Evolutionary conservation across 1,140 invertebrate genomes (phyloP), one percentile per base, ranked within the genome.

Genomic region (Anastrepha obliqua): DNA sequence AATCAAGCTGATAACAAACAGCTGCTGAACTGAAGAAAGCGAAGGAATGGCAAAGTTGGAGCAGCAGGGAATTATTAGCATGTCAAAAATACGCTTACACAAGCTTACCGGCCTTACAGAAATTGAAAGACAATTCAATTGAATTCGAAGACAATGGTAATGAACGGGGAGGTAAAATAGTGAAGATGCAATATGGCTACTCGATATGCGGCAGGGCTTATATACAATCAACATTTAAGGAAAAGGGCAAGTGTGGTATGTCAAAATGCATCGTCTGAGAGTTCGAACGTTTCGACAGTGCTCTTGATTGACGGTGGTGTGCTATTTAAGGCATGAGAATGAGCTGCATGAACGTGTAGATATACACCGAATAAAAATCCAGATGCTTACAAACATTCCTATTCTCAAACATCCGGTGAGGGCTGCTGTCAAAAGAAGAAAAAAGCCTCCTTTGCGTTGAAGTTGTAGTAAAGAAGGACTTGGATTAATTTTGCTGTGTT

Each of bases 51-150:
- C 64, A 39, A 20, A 29, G 64, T 20, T 67, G 64, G 20, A 47
- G 29, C 70, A 47, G 70, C 67, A 74, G 47, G 44, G 47, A 74
- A 74, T 74, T 74, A 74, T 74, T 74, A 42, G n/a, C 39, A 74
- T 74, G 70, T 74, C 70, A 74, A 74, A 17, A 47, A 74, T 39
- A 17, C 44, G 70, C 70, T 74, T 74, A 47, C 39, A 47, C n/a
- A 74, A 74, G 70, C 44, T 74, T 74, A 74, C 42, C 70, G 47
- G 42, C 42, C 70, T 11, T 74, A 74, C 70, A 74, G 42, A 74
- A 74, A 74, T n/a, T 17, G 70, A 74, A 74, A 74, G 44, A 74
- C 39, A 74, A n/a, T 62, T 62, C 60, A 62, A 62, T 62, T 5
- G 8, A 62, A 62, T 13, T 62, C 1, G n/a, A 62, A 62, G n/a